These are phyloP conservation scores for Cyclophora albipunctata DNA, from an alignment of 2,888 invertebrate species.

Conservation along the genomic window DNA sequence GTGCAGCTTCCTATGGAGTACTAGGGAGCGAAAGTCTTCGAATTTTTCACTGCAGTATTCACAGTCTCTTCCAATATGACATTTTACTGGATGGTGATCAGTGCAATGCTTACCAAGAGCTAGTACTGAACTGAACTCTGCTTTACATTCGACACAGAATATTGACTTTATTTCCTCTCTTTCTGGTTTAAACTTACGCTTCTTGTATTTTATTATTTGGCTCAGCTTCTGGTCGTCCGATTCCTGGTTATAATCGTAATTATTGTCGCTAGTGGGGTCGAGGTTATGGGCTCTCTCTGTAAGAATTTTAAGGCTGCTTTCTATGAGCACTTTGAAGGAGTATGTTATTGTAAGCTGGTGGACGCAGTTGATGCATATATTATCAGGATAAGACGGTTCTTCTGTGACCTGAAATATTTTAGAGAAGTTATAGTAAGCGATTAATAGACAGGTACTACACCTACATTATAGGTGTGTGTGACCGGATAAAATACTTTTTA, in stretches of 20 bases:
- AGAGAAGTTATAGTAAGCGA: too few relatives aligned
- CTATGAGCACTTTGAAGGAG: slow-evolving; percentile 62
- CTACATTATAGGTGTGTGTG: too few relatives aligned
- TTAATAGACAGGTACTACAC: too few relatives aligned
- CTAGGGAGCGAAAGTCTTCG: slow-evolving; percentile 58
- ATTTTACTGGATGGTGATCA: slow-evolving; percentile 49
- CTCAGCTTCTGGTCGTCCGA: slow-evolving; percentile 36
- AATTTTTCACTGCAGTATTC: slow-evolving; percentile 66
- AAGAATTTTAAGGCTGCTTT: slow-evolving; percentile 48
- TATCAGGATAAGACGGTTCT: slow-evolving; percentile 44
- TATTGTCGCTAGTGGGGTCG: slow-evolving; percentile 33
- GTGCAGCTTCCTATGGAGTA: slow-evolving; percentile 59
- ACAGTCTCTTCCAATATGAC: slow-evolving; percentile 52
- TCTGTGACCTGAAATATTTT: slow-evolving; percentile 33
- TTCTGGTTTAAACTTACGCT: slow-evolving; percentile 24
- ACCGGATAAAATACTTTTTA: too few relatives aligned
- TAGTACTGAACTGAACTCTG: slow-evolving; percentile 42
- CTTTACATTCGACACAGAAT: slow-evolving; percentile 64
- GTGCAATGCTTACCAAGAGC: slow-evolving; percentile 48
- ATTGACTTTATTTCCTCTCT: slow-evolving; percentile 30
- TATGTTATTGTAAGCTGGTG: slow-evolving; percentile 64
- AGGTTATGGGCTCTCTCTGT: slow-evolving; percentile 28
- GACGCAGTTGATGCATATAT: slow-evolving; percentile 60
- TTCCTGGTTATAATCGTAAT: slow-evolving; percentile 42
- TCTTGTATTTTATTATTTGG: slow-evolving; percentile 23